These are phyloP conservation scores for Drosophila nigrodunni DNA, from an alignment of 1,140 invertebrate genomes.

Conservation along the genomic window DNA sequence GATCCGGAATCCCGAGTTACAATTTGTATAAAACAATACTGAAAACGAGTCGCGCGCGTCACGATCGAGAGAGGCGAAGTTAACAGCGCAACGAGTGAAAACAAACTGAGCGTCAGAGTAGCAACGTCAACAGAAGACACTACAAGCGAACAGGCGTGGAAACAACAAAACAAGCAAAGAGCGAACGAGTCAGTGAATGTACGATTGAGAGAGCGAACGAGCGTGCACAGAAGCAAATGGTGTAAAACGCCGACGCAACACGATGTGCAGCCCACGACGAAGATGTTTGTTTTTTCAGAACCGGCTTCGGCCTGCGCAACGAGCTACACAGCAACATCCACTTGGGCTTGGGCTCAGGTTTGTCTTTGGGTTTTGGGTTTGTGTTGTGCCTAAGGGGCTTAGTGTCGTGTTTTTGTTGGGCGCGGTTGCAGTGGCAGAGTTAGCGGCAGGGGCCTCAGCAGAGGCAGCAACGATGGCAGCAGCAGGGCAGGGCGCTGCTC, in stretches of 20 bases:
- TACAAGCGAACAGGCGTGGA: constrained; percentile 42
- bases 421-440: constrained; percentile 49
- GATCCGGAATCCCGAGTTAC: neutral
- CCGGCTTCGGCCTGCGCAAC: constrained; percentile 63
- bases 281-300: constrained; percentile 64
- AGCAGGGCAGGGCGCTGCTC: constrained; percentile 69
- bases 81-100: constrained; percentile 65
- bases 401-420: constrained; percentile 37
- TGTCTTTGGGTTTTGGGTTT: too few relatives aligned
- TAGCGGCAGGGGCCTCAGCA: constrained; percentile 36
- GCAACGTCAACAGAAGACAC: constrained; percentile 18
- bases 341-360: constrained; percentile 20
- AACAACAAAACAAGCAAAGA: constrained; percentile 62
- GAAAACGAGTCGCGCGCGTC: constrained; percentile 44
- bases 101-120: constrained; percentile 55
- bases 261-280: constrained; percentile 51
- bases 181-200: constrained; percentile 15
- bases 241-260: constrained; percentile 47
- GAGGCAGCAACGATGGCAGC: constrained; percentile 23
- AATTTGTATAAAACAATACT: constrained; percentile 26
- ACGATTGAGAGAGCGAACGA: constrained; percentile 25
- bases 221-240: constrained; percentile 27
- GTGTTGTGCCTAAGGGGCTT: constrained; percentile 38
- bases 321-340: constrained; percentile 16
- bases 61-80: constrained; percentile 48